Conservation (phyloP, 1,140 invertebrate species). For the Papilio helenus region DNA sequence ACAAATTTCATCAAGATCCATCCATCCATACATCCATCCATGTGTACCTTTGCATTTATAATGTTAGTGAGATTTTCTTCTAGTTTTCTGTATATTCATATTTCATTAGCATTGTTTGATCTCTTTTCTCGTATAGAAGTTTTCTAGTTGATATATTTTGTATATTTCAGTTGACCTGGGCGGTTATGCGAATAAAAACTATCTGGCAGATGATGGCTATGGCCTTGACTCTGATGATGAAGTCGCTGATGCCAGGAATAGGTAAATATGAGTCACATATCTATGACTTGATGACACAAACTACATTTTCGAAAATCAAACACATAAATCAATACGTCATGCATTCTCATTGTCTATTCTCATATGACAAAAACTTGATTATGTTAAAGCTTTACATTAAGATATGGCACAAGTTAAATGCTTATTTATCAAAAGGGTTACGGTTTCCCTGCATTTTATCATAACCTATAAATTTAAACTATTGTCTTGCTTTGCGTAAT, state of each 20-base stretch:
- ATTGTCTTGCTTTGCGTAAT: neutral
- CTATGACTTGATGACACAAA: neutral
- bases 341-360: too few relatives aligned
- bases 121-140: too few relatives aligned
- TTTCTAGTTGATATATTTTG: conserved; percentile 8
- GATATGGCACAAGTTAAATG: neutral
- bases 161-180: conserved; percentile 65
- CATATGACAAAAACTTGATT: too few relatives aligned
- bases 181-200: conserved; percentile 66
- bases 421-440: neutral
- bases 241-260: conserved; percentile 52
- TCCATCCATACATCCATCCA: too few relatives aligned
- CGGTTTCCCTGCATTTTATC: neutral
- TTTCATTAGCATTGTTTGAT: too few relatives aligned
- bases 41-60: too few relatives aligned
- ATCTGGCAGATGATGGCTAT: conserved; percentile 55
- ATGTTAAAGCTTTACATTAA: neutral
- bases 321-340: too few relatives aligned
- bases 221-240: conserved; percentile 73
- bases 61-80: too few relatives aligned
- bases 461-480: too few relatives aligned
- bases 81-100: too few relatives aligned
- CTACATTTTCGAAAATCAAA: too few relatives aligned
- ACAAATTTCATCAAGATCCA: too few relatives aligned
- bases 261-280: conserved; percentile 46